These are phyloP conservation scores for Busseola fusca DNA, from an alignment of 2,888 invertebrate genomes.

Conservation along the genomic window DNA sequence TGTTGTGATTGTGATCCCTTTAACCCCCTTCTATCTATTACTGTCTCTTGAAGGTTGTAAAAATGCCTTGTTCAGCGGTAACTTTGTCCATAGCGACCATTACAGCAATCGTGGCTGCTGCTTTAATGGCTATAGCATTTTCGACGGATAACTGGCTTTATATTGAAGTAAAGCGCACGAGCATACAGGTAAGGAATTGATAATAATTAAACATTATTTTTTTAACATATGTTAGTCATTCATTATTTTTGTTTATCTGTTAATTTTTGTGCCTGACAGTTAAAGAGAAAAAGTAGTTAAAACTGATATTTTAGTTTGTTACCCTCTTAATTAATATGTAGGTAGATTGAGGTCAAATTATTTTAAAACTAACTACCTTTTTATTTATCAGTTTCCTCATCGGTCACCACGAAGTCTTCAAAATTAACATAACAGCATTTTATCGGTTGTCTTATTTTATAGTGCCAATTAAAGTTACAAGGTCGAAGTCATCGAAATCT, in stretches of 20 bases:
- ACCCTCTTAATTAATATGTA: conserved; percentile 15
- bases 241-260: conserved; percentile 39
- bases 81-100: conserved; percentile 98
- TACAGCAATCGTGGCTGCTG: conserved; percentile 97
- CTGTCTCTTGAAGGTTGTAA: conserved; percentile 83
- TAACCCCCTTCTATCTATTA: conserved; percentile 73
- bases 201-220: conserved; percentile 3
- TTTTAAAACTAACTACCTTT: conserved; percentile 34
- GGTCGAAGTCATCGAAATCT: conserved; percentile 48
- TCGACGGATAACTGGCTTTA: conserved; percentile 99
- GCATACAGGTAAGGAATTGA: conserved; percentile 92
- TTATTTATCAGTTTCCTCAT: conserved; percentile 43
- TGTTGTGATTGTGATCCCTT: conserved; percentile 86
- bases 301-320: neutral
- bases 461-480: conserved; percentile 43
- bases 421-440: conserved; percentile 22
- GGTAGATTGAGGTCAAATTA: conserved; percentile 37
- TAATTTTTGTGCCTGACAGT: neutral
- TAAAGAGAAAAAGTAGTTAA: neutral
- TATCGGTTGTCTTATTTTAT: conserved; percentile 2
- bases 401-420: conserved; percentile 26
- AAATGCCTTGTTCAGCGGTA: conserved; percentile 98
- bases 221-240: neutral
- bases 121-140: conserved; percentile 97
- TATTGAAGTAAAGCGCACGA: conserved; percentile 96